These are phyloP conservation scores for Bovichtus variegatus DNA, from an alignment of 2,797 vertebrate species.

Conservation along the genomic window DNA sequence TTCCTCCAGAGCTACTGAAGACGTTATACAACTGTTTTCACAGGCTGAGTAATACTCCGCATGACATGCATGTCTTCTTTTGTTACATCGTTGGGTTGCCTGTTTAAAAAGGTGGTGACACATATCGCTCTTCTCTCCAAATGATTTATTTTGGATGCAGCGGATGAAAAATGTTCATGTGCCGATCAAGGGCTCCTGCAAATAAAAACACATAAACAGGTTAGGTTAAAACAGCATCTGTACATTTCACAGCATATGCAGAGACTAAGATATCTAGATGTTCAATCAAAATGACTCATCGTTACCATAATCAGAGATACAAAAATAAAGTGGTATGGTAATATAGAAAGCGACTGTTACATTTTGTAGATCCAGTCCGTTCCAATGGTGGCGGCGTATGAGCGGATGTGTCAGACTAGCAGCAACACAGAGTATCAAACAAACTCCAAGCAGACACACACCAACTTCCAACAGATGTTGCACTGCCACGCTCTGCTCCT, in stretches of 20 bases:
- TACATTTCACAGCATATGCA: conserved; percentile 3
- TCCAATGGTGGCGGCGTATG: conserved; percentile 50
- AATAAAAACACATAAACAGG: conserved; percentile 32
- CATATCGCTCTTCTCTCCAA: neutral
- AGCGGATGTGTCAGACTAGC: conserved; percentile 65
- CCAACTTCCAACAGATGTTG: conserved; percentile 81
- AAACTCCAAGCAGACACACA: conserved; percentile 76
- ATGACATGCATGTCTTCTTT: neutral
- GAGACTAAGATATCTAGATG: neutral
- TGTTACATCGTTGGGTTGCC: neutral
- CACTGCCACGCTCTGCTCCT: conserved; percentile 75
- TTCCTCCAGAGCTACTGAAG: conserved; percentile 7
- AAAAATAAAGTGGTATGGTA: neutral
- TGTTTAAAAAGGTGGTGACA: neutral
- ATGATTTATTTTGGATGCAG: conserved; percentile 26
- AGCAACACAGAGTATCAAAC: conserved; percentile 77
- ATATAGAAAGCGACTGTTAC: conserved; percentile 55
- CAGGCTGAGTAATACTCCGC: neutral
- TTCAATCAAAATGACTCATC: neutral
- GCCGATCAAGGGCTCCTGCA: conserved; percentile 79
- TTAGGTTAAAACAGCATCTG: conserved; percentile 7
- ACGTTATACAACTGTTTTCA: neutral
- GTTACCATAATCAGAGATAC: neutral
- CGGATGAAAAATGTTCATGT: conserved; percentile 49
- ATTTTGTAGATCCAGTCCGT: conserved; percentile 72